Evolutionary conservation across 2,888 invertebrate genomes (phyloP), one percentile per base, ranked within the genome.

Genomic region (Hypolimnas misippus): DNA sequence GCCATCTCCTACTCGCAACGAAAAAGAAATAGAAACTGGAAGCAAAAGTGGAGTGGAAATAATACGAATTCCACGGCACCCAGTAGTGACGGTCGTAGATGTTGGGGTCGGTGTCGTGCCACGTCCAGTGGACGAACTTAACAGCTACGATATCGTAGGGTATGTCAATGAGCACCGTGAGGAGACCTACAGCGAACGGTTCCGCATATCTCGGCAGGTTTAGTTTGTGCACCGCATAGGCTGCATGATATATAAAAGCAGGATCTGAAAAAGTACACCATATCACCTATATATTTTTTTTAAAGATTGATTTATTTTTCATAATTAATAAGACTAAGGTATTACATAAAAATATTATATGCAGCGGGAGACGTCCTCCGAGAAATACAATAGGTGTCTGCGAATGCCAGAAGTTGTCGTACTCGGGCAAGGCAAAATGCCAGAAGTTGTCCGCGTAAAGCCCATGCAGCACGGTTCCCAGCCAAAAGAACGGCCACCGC

Each of bases 391-490:
- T 80, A 0, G 95, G 94, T 1, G 95, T 94, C 84, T 95, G 96
- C 0, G 96, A 95, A 78, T 97, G 96, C 97, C 97, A 97, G 83
- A 96, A 97, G 79, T 96, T 96, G 84, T 96, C 96, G 65, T 95
- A 94, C 66, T 96, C 95, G 0, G 96, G 96, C 17, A 95, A 74
- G 67, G 93, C 92, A 76, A 96, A 95, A 69, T 94, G 94, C 76
- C 96, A 89, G 71, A 93, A 93, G 83, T 97, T 97, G 29, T 96
- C 94, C 0, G 94, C 92, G 59, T 81, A 83, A 1, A 96, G 71
- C 2, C 96, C 96, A 76, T 96, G 96, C 2, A 96, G 81, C n/a
- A 96, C 78, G 0, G 94, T 94, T 0, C 93, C 94, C 16, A 96
- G 73, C 96, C 96, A 97, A 57, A 96, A 90, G 83, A 95, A 96